These are phyloP conservation scores for Drosophila mercatorum DNA, from an alignment of 2,888 invertebrate genomes.

Conservation along the genomic window DNA sequence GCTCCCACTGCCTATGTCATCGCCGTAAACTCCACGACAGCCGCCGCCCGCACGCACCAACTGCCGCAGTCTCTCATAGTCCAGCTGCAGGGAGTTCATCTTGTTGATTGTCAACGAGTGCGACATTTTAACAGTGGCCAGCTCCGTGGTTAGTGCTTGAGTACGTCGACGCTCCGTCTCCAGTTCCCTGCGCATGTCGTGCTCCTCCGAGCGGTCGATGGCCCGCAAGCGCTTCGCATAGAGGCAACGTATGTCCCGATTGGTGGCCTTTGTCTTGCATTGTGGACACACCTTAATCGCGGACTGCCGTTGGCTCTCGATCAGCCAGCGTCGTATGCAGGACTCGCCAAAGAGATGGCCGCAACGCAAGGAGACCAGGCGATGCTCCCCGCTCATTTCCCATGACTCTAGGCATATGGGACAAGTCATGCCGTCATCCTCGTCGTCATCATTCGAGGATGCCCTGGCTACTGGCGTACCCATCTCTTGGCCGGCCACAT, in stretches of 20 bases:
- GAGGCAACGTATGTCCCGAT: slow-evolving; percentile 90
- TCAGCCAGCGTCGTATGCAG: slow-evolving; percentile 87
- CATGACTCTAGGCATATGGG: slow-evolving; percentile 95
- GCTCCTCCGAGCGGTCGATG: slow-evolving; percentile 91
- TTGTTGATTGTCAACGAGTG: slow-evolving; percentile 65
- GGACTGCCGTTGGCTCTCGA: slow-evolving; percentile 77
- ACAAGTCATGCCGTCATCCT: slow-evolving; percentile 90
- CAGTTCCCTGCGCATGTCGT: slow-evolving; percentile 88
- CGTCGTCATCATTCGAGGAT: slow-evolving; percentile 85
- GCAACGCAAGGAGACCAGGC: slow-evolving; percentile 94
- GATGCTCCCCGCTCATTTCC: slow-evolving; percentile 94
- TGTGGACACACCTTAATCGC: slow-evolving; percentile 91
- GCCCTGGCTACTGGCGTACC: slow-evolving; percentile 68
- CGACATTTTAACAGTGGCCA: slow-evolving; percentile 85
- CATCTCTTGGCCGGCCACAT: neutral
- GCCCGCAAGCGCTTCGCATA: slow-evolving; percentile 92
- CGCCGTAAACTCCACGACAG: slow-evolving; percentile 29
- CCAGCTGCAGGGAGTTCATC: slow-evolving; percentile 63
- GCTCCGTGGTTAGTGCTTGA: slow-evolving; percentile 87
- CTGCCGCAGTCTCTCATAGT: slow-evolving; percentile 73
- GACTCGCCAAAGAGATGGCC: slow-evolving; percentile 95
- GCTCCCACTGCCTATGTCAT: slow-evolving; percentile 3
- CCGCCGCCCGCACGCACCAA: slow-evolving; percentile 55
- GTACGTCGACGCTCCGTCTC: slow-evolving; percentile 87
- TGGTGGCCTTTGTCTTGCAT: slow-evolving; percentile 91